These are phyloP conservation scores for Eleginops maclovinus DNA, from an alignment of 2,113 vertebrate genomes.

Conservation along the genomic window DNA sequence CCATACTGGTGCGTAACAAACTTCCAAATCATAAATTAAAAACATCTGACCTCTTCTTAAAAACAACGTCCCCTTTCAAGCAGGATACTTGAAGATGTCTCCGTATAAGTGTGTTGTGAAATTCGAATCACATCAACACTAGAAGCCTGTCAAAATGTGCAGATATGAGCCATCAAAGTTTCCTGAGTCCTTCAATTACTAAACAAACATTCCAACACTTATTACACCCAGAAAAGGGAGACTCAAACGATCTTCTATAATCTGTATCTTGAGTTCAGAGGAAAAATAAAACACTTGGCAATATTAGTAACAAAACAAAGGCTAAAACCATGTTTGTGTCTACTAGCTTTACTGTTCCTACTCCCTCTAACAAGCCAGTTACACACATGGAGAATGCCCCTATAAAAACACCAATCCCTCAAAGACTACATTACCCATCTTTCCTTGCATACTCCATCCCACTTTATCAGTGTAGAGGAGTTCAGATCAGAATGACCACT, in stretches of 20 bases:
- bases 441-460: constrained; percentile 11
- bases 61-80: neutral
- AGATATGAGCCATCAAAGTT: constrained; percentile 43
- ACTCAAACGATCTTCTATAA: constrained; percentile 4
- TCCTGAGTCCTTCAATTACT: constrained; percentile 54
- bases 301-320: constrained; percentile 62
- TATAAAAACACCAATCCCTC: constrained; percentile 28
- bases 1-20: constrained; percentile 39
- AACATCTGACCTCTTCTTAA: neutral
- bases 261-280: constrained; percentile 38
- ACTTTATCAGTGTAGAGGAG: constrained; percentile 11
- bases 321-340: constrained; percentile 15
- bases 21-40: constrained; percentile 11
- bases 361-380: constrained; percentile 24
- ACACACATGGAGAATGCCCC: constrained; percentile 32
- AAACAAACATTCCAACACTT: constrained; percentile 9
- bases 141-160: constrained; percentile 17
- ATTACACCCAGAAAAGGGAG: neutral
- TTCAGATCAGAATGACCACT: constrained; percentile 16
- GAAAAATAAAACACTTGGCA: constrained; percentile 28
- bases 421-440: constrained; percentile 66
- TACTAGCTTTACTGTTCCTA: neutral
- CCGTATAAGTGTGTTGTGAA: constrained; percentile 3
- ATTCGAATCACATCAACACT: constrained; percentile 11
- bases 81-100: neutral